phyloP scores from a whole-genome alignment of 2,113 vertebrate species.

The Mionectes macconnelli region DNA sequence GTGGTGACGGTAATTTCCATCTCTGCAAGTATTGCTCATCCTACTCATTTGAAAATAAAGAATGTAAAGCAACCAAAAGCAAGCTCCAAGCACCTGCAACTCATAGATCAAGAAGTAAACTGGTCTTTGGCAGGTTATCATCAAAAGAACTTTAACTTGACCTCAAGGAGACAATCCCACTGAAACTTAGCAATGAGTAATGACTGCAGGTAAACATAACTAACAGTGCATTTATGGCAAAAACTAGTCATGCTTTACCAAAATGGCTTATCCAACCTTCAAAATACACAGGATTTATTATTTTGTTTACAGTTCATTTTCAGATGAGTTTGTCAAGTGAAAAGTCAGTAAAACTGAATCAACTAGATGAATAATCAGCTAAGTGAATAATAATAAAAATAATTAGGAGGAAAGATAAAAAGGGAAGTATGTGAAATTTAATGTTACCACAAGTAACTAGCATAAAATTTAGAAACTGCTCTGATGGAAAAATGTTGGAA shows the following conservation, averaged over 20 bases:
- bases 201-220: background rate
- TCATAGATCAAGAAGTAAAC: background rate
- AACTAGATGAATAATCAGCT: background rate
- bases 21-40: background rate
- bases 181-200: background rate
- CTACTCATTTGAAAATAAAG: background rate
- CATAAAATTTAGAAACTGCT: background rate
- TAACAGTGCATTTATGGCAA: constrained; percentile 1
- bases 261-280: background rate
- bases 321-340: background rate
- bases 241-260: background rate
- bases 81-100: background rate
- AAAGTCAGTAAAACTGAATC: background rate
- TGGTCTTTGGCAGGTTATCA: background rate
- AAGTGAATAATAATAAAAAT: background rate
- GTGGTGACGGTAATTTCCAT: background rate
- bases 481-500: background rate
- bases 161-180: background rate
- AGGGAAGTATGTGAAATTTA: background rate
- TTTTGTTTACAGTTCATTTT: constrained; percentile 8
- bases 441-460: background rate
- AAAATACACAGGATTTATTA: background rate
- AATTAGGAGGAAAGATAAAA: background rate
- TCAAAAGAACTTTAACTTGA: constrained; percentile 1
- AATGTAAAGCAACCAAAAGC: background rate